Evolutionary conservation across 2,113 vertebrate species (phyloP).

Genomic region (Crypturellus undulatus): DNA sequence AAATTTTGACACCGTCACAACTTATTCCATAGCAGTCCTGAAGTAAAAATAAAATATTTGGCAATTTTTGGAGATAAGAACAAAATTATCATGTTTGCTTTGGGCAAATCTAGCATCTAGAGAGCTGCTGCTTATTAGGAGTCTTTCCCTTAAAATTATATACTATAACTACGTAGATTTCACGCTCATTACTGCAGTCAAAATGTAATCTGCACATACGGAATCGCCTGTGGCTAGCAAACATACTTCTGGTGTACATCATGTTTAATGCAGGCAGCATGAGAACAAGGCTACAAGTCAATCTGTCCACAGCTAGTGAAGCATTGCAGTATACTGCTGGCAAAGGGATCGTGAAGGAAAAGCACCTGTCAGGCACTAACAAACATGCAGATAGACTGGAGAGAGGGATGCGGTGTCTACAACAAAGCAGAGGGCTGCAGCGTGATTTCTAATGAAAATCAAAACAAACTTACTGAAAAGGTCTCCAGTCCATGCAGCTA

Average conservation of each 20-base stretch:
- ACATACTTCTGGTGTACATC: constrained; percentile 49
- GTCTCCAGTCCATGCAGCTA: background rate
- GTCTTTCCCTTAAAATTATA: constrained; percentile 24
- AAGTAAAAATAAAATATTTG: constrained; percentile 35
- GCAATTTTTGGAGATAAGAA: background rate
- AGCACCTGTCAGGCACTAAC: background rate
- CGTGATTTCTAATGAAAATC: background rate
- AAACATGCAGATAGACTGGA: background rate
- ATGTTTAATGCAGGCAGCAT: constrained; percentile 61
- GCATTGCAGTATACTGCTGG: constrained; percentile 24
- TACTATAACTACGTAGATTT: constrained; percentile 34
- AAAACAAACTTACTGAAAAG: background rate
- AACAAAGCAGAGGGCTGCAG: background rate
- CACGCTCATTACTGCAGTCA: constrained; percentile 41
- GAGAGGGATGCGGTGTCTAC: background rate
- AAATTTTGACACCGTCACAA: constrained; percentile 22
- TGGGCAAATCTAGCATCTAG: constrained; percentile 6
- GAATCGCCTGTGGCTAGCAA: constrained; percentile 67
- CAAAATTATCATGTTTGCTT: constrained; percentile 36
- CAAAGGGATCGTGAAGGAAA: constrained; percentile 37
- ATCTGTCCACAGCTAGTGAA: constrained; percentile 54
- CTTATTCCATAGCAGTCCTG: constrained; percentile 22
- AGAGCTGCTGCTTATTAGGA: constrained; percentile 43
- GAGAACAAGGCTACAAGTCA: constrained; percentile 30
- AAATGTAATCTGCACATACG: constrained; percentile 24